Base-by-base conservation (phyloP, 2,888 invertebrate species). In the Pterobdella sp. region DNA sequence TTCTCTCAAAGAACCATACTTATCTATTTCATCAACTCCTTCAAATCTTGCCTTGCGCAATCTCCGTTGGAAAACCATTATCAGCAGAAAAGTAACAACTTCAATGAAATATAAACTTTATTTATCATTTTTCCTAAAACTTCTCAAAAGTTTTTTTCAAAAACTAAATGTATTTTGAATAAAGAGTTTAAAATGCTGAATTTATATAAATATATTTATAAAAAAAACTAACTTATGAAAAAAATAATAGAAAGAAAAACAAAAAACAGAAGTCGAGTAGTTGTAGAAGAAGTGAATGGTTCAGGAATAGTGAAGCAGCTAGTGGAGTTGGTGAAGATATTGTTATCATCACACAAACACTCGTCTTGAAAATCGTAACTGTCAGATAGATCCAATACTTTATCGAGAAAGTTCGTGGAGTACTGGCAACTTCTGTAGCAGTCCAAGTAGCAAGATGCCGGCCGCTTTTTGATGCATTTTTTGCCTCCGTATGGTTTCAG, bases 1-100 rank as follows among this genome's bases (percentile, higher is more conserved):
- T 85, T 99, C 98, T 79, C 97, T 88, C 49, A 97, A 95, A 84
- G 98, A 96, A 82, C 98, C 97, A 81, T 98, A 97, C 14, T 96
- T 94, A 79, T 95, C 93, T 29, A 96, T 94, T 4, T 94, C 92
- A 1, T 76, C 75, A 2, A 71, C 68, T n/a, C 73, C 74, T 1
- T 77, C 78, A 26, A 94, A 34, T 42, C 60, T 74, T 10, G 34
- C 31, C 36, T 71, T 71, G 36, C 36, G 31, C 71, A 60, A 63
- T 60, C 56, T 71, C 1, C 32, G n/a, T n/a, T 71, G 71, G 37
- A 71, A 71, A 0, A 60, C 36, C 34, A 63, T 31, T 4, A 71
- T 22, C 63, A 63, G n/a, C 29, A 60, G 32, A 29, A 71, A 56
- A 31, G 71, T 63, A 22, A 71, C 22, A 18, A 71, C 71, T 71